Base-by-base conservation (phyloP, 1,140 invertebrate genomes). In the Tetragnatha versicolor region DNA sequence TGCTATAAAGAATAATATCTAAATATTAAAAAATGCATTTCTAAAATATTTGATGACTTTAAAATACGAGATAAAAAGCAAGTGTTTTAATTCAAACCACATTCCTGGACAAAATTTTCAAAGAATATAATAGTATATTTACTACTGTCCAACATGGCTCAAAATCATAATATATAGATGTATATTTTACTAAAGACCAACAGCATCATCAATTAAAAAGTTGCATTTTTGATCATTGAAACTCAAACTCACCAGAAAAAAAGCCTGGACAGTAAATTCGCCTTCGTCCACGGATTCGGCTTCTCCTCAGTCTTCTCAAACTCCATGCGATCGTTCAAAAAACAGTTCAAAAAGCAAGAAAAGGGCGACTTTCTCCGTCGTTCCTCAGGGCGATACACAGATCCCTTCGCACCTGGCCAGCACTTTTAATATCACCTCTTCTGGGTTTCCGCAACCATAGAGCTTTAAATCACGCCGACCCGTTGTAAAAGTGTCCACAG, bases 221-320 rank as follows among this genome's bases (percentile, higher is more conserved):
- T 45, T 45, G 12, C 12, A 3, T 45, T 14, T 14, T 14, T 45
- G n/a, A 45, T 45, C 2, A 9, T 9, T 42, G 6, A 42, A 66
- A 29, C 9, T 5, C 3, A 9, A 31, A 35, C 78, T 72, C 25
- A 79, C 78, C 37, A 79, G 22, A 79, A 79, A 55, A 79, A 73
- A 25, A 70, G 29, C 20, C 68, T 42, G 3, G 78, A 79, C 20
- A 72, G 45, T 31, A 69, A 72, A 49, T 55, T 79, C 27, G 78
- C 78, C 25, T 60, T 49, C 14, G 72, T 63, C 72, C 72, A 75
- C 51, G 72, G 72, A 75, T 75, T 75, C 29, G 72, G 72, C 47
- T 63, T 22, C 35, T 63, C 60, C 25, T 61, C 51, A 0, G 37
- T 45, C 29, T 75, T 75, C 39, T 75, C 72, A 51, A 75, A 75